Evolutionary conservation across 2,113 vertebrate species (phyloP).

Genomic region (Polyodon spathula): DNA sequence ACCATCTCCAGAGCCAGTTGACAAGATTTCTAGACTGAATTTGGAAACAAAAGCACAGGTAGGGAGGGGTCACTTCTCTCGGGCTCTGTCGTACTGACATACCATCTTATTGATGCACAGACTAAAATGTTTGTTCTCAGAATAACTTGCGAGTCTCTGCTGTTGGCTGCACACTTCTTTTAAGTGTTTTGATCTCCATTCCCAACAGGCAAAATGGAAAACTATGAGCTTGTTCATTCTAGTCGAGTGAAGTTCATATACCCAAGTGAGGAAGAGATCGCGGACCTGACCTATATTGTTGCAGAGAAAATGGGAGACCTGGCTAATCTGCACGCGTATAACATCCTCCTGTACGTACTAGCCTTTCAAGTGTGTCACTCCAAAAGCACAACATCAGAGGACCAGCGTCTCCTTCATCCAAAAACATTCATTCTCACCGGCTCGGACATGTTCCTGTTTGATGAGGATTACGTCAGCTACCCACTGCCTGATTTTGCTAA

Average conservation of each 20-base stretch:
- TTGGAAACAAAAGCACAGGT: conserved; percentile 82
- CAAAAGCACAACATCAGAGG: conserved; percentile 28
- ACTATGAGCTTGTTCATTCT: conserved; percentile 93
- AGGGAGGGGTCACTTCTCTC: conserved; percentile 8
- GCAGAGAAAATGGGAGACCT: conserved; percentile 71
- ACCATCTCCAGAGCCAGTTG: conserved; percentile 80
- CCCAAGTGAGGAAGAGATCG: conserved; percentile 94
- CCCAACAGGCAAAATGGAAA: conserved; percentile 84
- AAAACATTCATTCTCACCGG: conserved; percentile 85
- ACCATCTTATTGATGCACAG: no score
- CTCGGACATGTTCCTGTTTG: conserved; percentile 79
- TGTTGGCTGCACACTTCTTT: no score
- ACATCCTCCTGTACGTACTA: conserved; percentile 84
- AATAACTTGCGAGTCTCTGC: no score
- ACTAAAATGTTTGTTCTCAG: no score
- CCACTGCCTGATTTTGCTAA: conserved; percentile 92
- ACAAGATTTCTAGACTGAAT: conserved; percentile 93
- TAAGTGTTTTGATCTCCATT: conserved; percentile 30
- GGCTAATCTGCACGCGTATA: conserved; percentile 56
- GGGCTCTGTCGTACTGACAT: not conserved
- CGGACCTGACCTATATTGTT: conserved; percentile 86
- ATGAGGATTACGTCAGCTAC: conserved; percentile 91
- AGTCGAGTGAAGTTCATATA: conserved; percentile 93
- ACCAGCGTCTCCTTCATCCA: conserved; percentile 57
- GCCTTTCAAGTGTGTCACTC: conserved; percentile 73